Evolutionary conservation across 2,888 invertebrate genomes (phyloP), one percentile per base, ranked within the genome.

Genomic region (Morinoia aosen): DNA sequence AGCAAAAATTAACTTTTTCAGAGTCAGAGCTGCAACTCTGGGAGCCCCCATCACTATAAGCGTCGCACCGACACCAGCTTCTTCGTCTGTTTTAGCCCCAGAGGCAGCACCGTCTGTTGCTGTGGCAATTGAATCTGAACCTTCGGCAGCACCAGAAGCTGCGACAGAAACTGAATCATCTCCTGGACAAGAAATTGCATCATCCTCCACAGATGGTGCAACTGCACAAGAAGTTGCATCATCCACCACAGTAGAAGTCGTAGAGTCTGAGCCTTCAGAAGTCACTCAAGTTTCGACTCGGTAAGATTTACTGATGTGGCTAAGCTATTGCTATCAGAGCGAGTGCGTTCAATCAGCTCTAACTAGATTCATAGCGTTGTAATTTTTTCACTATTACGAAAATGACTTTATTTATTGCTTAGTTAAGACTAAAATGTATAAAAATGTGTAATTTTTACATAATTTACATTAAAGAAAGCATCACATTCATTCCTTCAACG

Each of bases 1-100:
- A 33, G 95, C 96, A 25, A 96, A 96, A 94, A 64, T 96, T 39
- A 94, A 88, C 61, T 91, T 95, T 56, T 96, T 96, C 96, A 88
- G 91, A 88, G 88, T 91, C 14, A 94, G 64, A n/a, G 94, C 96
- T 25, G 33, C 96, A 10, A 95, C 58, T 7, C 33, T 93, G 56
- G 93, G 93, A 25, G 93, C 93, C 56, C 93, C 93, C 56, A 93
- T 93, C 58, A 58, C 93, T 16, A 58, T 93, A 39, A 93, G 93
- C 57, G 33, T 93, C 33, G 93, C 57, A 10, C 25, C 57, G 33
- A 33, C 93, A 56, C 93, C 93, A 14, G 58, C 57, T 33, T 39
- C 93, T 57, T 56, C 93, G 5, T 48, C 93, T 57, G 33, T 57
- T 93, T 14, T 16, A 57, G 93, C 93, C 11, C 57, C 93, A 33